Base-by-base conservation (phyloP, 2,113 vertebrate genomes). In the Penelope pileata region DNA sequence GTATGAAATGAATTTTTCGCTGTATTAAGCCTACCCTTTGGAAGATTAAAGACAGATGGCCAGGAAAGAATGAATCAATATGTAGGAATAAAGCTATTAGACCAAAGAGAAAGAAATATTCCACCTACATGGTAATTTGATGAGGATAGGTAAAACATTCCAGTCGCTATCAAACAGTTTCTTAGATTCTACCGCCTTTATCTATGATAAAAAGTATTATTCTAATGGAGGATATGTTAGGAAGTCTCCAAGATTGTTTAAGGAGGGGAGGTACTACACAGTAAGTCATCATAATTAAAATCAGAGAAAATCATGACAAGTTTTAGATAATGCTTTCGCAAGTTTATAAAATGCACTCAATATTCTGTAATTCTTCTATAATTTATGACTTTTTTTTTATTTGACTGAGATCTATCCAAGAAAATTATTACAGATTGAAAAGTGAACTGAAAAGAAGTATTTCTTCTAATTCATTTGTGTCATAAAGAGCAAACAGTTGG, bases 41-140 rank as follows among this genome's bases (percentile, higher is more conserved):
- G 22, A 56, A 78, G 85, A 94, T 96, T 90, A 93, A 96, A 95
- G 21, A 93, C 80, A 96, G 48, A 91, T 93, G 68, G 72, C 67
- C 18, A 83, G 59, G 79, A 83, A 7, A 89, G 22, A 96, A 90
- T 72, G 43, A 96, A 85, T 82, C 38, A 83, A 83, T 62, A 59
- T 9, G 70, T 51, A 91, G 60, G 15, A 58, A 53, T 86, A 68
- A 88, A 81, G 17, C 4, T 67, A 23, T 75, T 87, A 83, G 69
- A 40, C 59, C 32, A 64, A 23, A 51, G 42, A 67, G 68, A 90
- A 93, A 85, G 53, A 91, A 81, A 67, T 32, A 75, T 22, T 82
- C 48, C 58, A 72, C 43, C 38, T 89, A 7, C 89, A 43, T 66
- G 85, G 32, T 58, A 84, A 74, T 89, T 84, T 85, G 54, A 47